Percentiles rank a stretch among this genome's conserved stretches.
phyloP scores from a whole-genome alignment of 2,113 vertebrate genomes.

The Telmatochromis brachygnathus region DNA sequence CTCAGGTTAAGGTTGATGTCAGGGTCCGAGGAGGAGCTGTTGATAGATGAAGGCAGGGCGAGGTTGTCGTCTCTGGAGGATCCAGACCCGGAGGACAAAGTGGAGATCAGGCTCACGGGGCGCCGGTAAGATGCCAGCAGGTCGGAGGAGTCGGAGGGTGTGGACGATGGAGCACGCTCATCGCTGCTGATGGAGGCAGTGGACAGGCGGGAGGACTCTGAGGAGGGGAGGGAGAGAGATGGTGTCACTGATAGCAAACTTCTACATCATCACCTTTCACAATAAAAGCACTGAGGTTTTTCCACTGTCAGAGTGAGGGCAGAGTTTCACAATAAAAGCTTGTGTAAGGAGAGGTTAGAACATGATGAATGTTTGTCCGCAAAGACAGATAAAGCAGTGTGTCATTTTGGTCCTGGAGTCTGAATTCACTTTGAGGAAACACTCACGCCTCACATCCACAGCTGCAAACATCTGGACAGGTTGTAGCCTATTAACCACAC shows the following conservation, averaged over 20 bases:
- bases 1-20: conserved; percentile 27
- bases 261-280: not conserved
- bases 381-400: not conserved
- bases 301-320: not conserved
- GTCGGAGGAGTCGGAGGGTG: conserved; percentile 52
- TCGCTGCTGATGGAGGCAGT: conserved; percentile 61
- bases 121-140: conserved; percentile 43
- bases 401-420: not conserved
- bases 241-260: not conserved
- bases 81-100: conserved; percentile 61
- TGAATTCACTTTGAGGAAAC: not conserved
- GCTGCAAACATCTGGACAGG: not conserved
- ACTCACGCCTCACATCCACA: not conserved
- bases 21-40: not conserved
- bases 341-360: not conserved
- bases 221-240: not conserved
- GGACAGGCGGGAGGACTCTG: conserved; percentile 67
- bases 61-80: conserved; percentile 59
- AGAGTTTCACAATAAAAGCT: not conserved
- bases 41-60: conserved; percentile 2
- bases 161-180: conserved; percentile 70
- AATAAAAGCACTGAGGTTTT: not conserved
- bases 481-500: not conserved
- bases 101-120: conserved; percentile 59
- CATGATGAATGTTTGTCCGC: not conserved